Percentiles rank a stretch among this genome's conserved stretches.
phyloP scores from a whole-genome alignment of 1,140 invertebrate species.

The Bathynomus jamesi region DNA sequence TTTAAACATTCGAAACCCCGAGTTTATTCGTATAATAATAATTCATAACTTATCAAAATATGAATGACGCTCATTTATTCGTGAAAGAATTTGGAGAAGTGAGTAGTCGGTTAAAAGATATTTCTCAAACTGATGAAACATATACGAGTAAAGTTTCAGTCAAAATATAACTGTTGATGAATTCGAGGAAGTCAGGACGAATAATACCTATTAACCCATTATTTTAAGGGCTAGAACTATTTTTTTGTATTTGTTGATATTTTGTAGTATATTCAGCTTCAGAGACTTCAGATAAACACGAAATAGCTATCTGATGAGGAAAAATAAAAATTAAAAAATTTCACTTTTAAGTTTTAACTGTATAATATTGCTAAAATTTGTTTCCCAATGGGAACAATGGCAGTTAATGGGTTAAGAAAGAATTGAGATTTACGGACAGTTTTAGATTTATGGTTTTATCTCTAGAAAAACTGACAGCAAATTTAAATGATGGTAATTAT shows the following conservation, averaged over 20 bases:
- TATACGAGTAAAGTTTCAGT: slow-evolving; percentile 2
- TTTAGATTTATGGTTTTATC: slow-evolving; percentile 4
- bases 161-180: background rate
- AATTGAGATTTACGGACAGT: slow-evolving; percentile 1
- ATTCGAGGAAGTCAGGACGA: background rate
- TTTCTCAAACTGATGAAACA: background rate
- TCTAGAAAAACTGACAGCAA: background rate
- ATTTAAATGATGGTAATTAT: background rate
- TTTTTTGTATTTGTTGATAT: no score
- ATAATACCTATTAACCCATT: background rate
- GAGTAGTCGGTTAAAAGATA: slow-evolving; percentile 5
- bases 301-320: no score
- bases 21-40: background rate
- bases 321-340: no score
- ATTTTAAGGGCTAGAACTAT: no score
- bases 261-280: no score
- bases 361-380: no score
- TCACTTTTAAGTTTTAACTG: no score
- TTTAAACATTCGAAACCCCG: background rate
- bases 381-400: no score
- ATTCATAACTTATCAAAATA: background rate
- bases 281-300: no score
- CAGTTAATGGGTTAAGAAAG: no score
- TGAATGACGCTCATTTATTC: background rate
- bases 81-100: background rate